Evolutionary conservation across 2,888 invertebrate species (phyloP).

Genomic region (Deroplatys truncata): DNA sequence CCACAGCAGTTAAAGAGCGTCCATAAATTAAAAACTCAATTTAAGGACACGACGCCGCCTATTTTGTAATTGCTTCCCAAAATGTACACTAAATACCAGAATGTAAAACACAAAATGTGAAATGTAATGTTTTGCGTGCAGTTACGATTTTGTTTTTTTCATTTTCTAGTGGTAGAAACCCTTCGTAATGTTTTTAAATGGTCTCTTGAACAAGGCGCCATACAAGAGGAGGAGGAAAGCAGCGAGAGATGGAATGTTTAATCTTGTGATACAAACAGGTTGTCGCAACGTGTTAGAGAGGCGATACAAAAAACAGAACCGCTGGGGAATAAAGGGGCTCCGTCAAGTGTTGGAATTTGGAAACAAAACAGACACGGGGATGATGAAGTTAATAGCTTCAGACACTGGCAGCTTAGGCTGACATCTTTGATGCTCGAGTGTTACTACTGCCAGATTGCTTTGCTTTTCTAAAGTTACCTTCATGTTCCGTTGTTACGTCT

Average conservation of each 20-base stretch:
- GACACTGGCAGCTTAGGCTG: not conserved
- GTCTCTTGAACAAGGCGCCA: not conserved
- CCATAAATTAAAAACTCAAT: too few species aligned
- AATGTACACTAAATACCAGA: too few species aligned
- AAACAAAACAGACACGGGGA: not conserved
- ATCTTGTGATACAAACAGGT: not conserved
- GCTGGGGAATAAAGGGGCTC: not conserved
- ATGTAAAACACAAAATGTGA: too few species aligned
- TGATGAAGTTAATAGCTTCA: not conserved
- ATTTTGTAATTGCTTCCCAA: too few species aligned
- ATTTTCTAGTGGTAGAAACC: not conserved
- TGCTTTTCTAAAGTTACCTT: too few species aligned
- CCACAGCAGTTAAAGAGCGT: too few species aligned
- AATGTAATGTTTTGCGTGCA: too few species aligned
- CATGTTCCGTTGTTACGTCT: too few species aligned
- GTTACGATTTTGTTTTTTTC: not conserved
- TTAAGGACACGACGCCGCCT: too few species aligned
- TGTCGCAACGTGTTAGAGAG: not conserved
- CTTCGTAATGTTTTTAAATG: too few species aligned
- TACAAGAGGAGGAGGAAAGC: not conserved
- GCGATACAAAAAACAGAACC: not conserved
- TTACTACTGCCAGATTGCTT: not conserved
- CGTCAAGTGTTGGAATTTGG: not conserved
- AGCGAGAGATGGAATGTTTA: not conserved
- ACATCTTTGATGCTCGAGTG: not conserved